phyloP scores from a whole-genome alignment of 2,797 vertebrate genomes.

The Parauchenoglanis ngamensis region DNA sequence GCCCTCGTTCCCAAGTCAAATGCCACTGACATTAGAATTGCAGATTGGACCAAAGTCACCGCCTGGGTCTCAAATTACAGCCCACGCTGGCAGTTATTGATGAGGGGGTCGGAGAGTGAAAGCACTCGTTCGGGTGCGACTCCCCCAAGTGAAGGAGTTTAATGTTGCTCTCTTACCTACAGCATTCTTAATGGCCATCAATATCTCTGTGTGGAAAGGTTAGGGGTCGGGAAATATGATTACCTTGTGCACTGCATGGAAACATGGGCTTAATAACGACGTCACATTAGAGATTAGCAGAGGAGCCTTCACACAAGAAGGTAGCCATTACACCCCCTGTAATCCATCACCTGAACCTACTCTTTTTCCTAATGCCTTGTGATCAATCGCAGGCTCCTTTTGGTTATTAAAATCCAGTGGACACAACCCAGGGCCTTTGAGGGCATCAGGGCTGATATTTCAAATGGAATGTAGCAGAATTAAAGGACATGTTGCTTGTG shows the following conservation, averaged over 20 bases:
- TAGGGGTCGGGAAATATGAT: conserved; percentile 61
- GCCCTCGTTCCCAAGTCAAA: conserved; percentile 45
- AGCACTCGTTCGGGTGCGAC: conserved; percentile 28
- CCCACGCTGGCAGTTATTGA: conserved; percentile 62
- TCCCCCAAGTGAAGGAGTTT: conserved; percentile 27
- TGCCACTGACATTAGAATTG: conserved; percentile 61
- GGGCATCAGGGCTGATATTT: conserved; percentile 43
- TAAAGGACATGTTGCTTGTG: conserved; percentile 56
- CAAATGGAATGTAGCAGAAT: conserved; percentile 51
- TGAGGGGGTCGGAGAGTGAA: conserved; percentile 54
- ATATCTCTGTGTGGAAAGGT: conserved; percentile 56
- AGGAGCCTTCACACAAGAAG: conserved; percentile 28
- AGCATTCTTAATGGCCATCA: conserved; percentile 55
- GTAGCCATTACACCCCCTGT: conserved; percentile 48
- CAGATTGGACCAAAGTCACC: conserved; percentile 55
- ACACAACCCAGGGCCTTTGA: conserved; percentile 42
- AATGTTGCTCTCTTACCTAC: conserved; percentile 52
- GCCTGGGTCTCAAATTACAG: conserved; percentile 52
- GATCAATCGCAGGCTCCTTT: conserved; percentile 54
- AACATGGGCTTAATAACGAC: conserved; percentile 53
- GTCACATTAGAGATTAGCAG: conserved; percentile 51
- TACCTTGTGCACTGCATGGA: conserved; percentile 45
- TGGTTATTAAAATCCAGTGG: conserved; percentile 59
- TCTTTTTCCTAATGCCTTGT: conserved; percentile 50
- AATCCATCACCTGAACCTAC: conserved; percentile 58